These are phyloP conservation scores for Talpa occidentalis DNA, from an alignment of 2,113 vertebrate genomes.

Conservation along the genomic window DNA sequence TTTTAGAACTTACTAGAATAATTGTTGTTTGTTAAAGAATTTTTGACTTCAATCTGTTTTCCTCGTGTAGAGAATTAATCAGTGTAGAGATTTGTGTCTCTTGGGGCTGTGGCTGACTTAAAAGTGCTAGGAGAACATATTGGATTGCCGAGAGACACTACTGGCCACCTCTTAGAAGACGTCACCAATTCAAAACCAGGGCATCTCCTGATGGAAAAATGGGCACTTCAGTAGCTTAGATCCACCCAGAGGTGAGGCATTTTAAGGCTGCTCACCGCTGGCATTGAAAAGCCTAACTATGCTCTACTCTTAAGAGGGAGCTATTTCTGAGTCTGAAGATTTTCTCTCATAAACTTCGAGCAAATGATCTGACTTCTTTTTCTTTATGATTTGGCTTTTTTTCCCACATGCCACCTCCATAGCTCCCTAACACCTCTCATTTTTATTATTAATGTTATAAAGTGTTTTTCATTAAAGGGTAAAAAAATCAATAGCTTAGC, in stretches of 20 bases:
- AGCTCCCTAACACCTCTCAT: background rate
- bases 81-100: background rate
- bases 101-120: background rate
- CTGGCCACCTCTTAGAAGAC: background rate
- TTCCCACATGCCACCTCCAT: background rate
- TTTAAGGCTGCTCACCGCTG: background rate
- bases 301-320: background rate
- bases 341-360: constrained; percentile 32
- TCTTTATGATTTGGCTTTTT: constrained; percentile 8
- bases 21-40: background rate
- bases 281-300: constrained; percentile 36
- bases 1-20: constrained; percentile 40
- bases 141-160: background rate
- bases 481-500: constrained; percentile 10
- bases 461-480: constrained; percentile 24
- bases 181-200: background rate
- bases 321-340: constrained; percentile 1
- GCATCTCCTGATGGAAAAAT: background rate
- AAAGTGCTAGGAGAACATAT: background rate
- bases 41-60: constrained; percentile 2
- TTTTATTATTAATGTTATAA: constrained; percentile 36
- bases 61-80: background rate
- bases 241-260: background rate
- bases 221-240: background rate
- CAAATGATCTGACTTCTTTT: constrained; percentile 33